Base-by-base conservation (phyloP, 2,797 vertebrate species). In the Petrocephalus sullivani region DNA sequence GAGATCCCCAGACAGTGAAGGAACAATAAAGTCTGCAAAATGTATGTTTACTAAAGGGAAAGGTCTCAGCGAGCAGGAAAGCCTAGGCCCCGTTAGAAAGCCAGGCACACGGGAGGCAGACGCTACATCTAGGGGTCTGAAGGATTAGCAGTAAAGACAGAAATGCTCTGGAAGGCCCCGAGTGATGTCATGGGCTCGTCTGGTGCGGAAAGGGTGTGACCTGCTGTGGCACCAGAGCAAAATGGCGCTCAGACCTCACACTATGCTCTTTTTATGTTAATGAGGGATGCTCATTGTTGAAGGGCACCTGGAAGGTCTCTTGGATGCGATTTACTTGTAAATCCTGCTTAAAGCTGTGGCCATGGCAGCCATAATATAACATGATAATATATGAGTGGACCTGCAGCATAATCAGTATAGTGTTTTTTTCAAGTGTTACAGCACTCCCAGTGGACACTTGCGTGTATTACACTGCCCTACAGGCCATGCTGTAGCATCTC, bases 61-160 rank as follows among this genome's bases (percentile, higher is more conserved):
- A 84, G 90, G 93, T 91, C 92, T 91, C 88, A 92, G 88, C 51
- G 87, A 89, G 90, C 91, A 89, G 93, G 94, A 94, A 94, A 94
- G 92, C 57, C 90, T 92, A 91, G 90, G 89, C 92, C 89, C 58
- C 92, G 91, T 91, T 75, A 81, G 92, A 91, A 92, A 94, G 95
- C 95, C 93, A 94, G 93, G 95, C 87, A 93, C 90, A 92, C 91
- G 92, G 92, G 86, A 92, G 92, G 92, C 94, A 92, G 91, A 91
- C 93, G 93, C 93, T 93, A 93, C 94, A 92, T 93, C 94, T 93
- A 90, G 92, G 91, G 90, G 78, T 81, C 92, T 95, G 94, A 94
- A 94, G 95, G 95, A 95, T 95, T 95, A 96, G 95, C 94, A 94
- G 95, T 94, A 93, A 91, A 91, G 91, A 87, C 90, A 89, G 93